Conservation (phyloP, 2,888 invertebrate species). For the Aphidius colemani region DNA sequence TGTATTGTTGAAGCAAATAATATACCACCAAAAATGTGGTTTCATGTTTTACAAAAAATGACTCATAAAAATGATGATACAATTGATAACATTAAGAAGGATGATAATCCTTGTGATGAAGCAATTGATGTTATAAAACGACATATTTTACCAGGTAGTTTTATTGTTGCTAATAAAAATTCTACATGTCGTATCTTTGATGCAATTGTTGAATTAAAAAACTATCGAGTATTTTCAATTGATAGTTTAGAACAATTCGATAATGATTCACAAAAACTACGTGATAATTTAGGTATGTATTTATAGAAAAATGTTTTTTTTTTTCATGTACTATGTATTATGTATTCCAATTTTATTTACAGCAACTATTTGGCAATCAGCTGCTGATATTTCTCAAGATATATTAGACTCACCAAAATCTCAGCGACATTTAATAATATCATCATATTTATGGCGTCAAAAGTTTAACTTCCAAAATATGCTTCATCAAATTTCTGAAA, state of each 20-base stretch:
- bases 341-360: slow-evolving; percentile 50
- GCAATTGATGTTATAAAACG: slow-evolving; percentile 54
- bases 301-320: slow-evolving; percentile 32
- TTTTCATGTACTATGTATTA: no score
- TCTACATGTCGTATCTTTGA: slow-evolving; percentile 56
- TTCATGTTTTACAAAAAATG: slow-evolving; percentile 54
- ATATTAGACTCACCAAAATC: slow-evolving; percentile 60
- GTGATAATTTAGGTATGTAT: slow-evolving; percentile 58
- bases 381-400: slow-evolving; percentile 66
- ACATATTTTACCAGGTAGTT: slow-evolving; percentile 57
- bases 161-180: slow-evolving; percentile 57
- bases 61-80: slow-evolving; percentile 30
- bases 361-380: slow-evolving; percentile 71
- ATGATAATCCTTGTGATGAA: slow-evolving; percentile 44
- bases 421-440: slow-evolving; percentile 54
- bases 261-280: slow-evolving; percentile 56
- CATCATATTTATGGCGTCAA: slow-evolving; percentile 60
- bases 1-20: slow-evolving; percentile 69
- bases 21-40: slow-evolving; percentile 60
- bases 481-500: slow-evolving; percentile 59
- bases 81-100: neutral
- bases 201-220: slow-evolving; percentile 50
- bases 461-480: slow-evolving; percentile 59
- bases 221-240: slow-evolving; percentile 57
- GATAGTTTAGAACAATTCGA: slow-evolving; percentile 60